phyloP scores from a whole-genome alignment of 2,113 vertebrate genomes.

The Xiphorhynchus elegans region DNA sequence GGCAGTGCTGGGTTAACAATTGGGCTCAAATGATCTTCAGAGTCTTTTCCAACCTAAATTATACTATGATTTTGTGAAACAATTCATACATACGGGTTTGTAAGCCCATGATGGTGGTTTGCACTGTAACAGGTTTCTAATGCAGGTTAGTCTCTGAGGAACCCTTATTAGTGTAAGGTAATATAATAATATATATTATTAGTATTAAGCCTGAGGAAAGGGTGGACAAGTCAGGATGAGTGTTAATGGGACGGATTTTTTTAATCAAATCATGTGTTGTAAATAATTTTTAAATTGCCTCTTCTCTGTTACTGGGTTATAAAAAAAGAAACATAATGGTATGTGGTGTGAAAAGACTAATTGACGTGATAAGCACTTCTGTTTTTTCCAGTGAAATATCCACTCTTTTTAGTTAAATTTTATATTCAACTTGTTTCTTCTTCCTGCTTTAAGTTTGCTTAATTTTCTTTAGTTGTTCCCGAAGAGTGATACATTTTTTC shows the following conservation, averaged over 20 bases:
- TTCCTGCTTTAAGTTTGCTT: background rate
- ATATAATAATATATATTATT: background rate
- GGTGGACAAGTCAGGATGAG: background rate
- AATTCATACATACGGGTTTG: rapidly evolving
- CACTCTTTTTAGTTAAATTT: background rate
- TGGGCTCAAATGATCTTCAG: background rate
- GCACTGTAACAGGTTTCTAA: background rate
- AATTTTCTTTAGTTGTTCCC: background rate
- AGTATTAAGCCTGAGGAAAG: background rate
- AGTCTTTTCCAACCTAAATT: background rate
- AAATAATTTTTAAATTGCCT: background rate
- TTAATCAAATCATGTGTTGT: background rate
- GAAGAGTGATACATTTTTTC: background rate
- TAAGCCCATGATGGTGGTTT: background rate
- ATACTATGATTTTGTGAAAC: background rate
- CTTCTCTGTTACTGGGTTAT: background rate
- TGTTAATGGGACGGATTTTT: background rate
- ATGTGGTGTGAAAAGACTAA: background rate
- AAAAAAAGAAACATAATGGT: background rate
- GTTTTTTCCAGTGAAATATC: background rate
- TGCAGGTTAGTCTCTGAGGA: background rate
- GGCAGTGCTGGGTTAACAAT: background rate
- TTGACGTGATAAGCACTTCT: background rate
- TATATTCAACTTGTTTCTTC: background rate
- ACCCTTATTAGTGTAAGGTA: background rate